A percentile compares a stretch with the other conserved stretches of the same genome.
phyloP scores from a whole-genome alignment of 1,140 invertebrate genomes.

The Eueides isabella region DNA sequence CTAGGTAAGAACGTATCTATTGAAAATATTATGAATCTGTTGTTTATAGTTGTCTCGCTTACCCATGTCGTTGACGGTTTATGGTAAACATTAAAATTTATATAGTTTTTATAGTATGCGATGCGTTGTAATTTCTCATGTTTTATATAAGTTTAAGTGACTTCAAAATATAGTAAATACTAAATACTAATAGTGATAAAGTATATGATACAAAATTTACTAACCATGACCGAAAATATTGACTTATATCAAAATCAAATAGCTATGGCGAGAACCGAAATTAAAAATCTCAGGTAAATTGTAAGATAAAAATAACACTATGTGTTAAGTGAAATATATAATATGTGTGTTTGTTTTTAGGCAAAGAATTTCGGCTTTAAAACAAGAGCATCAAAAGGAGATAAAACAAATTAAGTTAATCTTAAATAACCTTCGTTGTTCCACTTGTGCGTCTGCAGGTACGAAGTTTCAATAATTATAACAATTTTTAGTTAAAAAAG shows the following conservation, averaged over 20 bases:
- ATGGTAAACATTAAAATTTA: conserved; percentile 16
- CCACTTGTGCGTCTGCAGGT: conserved; percentile 64
- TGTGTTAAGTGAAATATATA: background rate
- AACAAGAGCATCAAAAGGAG: conserved; percentile 70
- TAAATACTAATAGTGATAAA: background rate
- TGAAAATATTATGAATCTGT: conserved; percentile 7
- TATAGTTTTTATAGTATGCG: background rate
- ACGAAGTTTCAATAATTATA: conserved; percentile 6
- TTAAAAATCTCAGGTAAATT: conserved; percentile 67
- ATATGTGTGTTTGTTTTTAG: conserved; percentile 42
- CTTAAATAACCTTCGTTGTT: conserved; percentile 59
- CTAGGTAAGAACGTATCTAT: background rate
- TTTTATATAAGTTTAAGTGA: background rate
- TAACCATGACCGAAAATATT: conserved; percentile 59
- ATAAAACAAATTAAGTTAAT: conserved; percentile 64
- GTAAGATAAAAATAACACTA: background rate
- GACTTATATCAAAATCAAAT: conserved; percentile 68
- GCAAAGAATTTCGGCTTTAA: conserved; percentile 62
- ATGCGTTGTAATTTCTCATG: background rate
- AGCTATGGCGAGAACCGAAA: conserved; percentile 68
- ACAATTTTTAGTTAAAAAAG: background rate
- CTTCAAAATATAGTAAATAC: background rate
- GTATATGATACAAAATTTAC: background rate
- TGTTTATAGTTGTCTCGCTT: conserved; percentile 2
- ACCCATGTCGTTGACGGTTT: conserved; percentile 16